Evolutionary conservation across 2,888 invertebrate species (phyloP), one percentile per base, ranked within the genome.

Genomic region (Euzophera pinguis): DNA sequence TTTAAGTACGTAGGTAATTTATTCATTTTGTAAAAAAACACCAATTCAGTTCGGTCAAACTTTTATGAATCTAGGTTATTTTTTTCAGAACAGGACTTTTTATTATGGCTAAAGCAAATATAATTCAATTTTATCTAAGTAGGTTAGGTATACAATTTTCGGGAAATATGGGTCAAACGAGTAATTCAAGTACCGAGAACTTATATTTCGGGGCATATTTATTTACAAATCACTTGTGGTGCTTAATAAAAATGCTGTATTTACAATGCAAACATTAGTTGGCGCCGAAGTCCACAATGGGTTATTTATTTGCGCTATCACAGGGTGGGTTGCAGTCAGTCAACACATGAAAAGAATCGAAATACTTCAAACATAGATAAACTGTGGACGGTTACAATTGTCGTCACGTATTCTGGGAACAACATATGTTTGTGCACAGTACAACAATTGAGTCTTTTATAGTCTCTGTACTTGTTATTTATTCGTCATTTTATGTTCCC

Each of bases 331-430:
- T 22, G 22, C 22, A 22, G 43, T 27, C 14, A 7, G 34, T 32
- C 38, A 43, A 22, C 22, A 7, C 42, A 32, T 13, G 12, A 50
- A 32, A 50, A 17, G 42, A 42, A 34, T 22, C 22, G 42, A 42
- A 51, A 43, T 51, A 17, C 37, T 9, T n/a, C 12, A 34, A 43
- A 35, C 14, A 39, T 9, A 27, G 59, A 56, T 60, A 56, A 56
- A 34, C 16, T 39, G 38, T 50, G 29, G 10, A 16, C 29, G 49
- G 29, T 50, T 38, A 63, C 65, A 66, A 56, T 61, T 64, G 60
- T 59, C 54, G 54, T 52, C 61, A 61, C 61, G 60, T 64, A 58
- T 85, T 84, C 84, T 67, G 64, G 74, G 84, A 81, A 84, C 67
- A 65, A 59, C 61, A 59, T 62, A 69, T 63, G 45, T 76, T 71